Evolutionary conservation across 2,797 vertebrate species (phyloP), one percentile per base, ranked within the genome.

Genomic region (Otus scops): DNA sequence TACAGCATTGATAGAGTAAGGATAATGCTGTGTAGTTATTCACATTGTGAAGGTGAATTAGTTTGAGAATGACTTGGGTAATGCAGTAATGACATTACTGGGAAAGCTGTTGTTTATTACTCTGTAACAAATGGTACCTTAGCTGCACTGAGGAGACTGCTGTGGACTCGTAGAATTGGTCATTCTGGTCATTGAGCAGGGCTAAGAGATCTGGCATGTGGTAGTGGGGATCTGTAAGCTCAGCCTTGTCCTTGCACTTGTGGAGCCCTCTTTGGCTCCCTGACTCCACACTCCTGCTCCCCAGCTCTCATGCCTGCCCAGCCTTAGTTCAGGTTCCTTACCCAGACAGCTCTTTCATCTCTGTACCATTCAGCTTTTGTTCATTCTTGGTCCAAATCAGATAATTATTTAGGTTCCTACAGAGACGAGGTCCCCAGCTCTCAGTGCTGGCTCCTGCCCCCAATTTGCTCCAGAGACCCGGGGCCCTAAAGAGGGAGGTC

Each of bases 211-310:
- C 26, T 0, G 0, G 39, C 47, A 34, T 1, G 0, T 56, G n/a
- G 38, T 28, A 16, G 22, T 13, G 19, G 16, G 64, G 28, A 54
- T 50, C 39, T 60, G 60, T 63, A 28, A 68, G 48, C 34, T 47
- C 47, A 32, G 36, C 51, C 34, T 61, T 16, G 27, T 64, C 30
- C 45, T 70, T 75, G 27, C 6, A 6, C 26, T 36, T 69, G n/a
- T 15, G 28, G 34, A 85, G 23, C 81, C 34, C 17, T 50, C 45
- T 38, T n/a, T 41, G 60, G 48, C 41, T 63, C 11, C 67, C 30
- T 15, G 30, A 36, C 22, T 16, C 22, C 0, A 3, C 0, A 0
- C 7, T 76, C 9, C 47, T 50, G 53, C 27, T n/a, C 30, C 43
- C 41, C 24, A 28, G 48, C 28, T 39, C 43, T 59, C n/a, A 5